Conservation (phyloP, 2,888 invertebrate species). For the Chrysolina oricalcia region DNA sequence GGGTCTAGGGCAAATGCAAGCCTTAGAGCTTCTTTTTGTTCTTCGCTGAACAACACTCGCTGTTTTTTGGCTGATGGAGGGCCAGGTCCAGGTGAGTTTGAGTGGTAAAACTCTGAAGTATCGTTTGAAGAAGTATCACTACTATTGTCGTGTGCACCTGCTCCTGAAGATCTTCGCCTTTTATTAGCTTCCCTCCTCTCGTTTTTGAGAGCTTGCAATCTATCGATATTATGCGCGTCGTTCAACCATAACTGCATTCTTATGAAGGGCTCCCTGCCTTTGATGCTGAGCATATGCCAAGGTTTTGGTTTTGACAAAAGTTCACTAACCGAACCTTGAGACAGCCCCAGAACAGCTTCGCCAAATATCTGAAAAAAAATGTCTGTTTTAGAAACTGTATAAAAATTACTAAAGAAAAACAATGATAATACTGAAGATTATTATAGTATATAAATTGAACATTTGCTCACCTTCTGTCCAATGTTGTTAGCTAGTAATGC, state of each 20-base stretch:
- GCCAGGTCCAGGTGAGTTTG: slow-evolving; percentile 87
- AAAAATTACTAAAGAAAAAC: neutral
- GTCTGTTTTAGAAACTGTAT: slow-evolving; percentile 6
- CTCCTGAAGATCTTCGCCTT: slow-evolving; percentile 87
- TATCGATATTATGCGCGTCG: slow-evolving; percentile 95
- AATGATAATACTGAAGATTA: neutral
- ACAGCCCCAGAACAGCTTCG: slow-evolving; percentile 95
- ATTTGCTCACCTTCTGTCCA: slow-evolving; percentile 86
- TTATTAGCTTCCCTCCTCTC: slow-evolving; percentile 94
- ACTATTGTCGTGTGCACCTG: slow-evolving; percentile 88
- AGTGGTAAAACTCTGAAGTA: slow-evolving; percentile 91
- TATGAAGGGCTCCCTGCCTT: slow-evolving; percentile 97
- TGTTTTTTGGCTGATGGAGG: slow-evolving; percentile 94
- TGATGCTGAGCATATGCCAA: slow-evolving; percentile 99
- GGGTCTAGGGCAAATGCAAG: slow-evolving; percentile 97
- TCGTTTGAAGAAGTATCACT: slow-evolving; percentile 92
- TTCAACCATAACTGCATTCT: slow-evolving; percentile 98
- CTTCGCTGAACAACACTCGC: slow-evolving; percentile 96
- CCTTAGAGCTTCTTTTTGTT: slow-evolving; percentile 96
- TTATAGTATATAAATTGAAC: neutral
- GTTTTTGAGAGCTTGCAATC: slow-evolving; percentile 91
- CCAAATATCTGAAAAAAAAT: slow-evolving; percentile 85
- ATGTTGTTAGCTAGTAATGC: slow-evolving; percentile 97
- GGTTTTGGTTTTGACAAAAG: slow-evolving; percentile 98
- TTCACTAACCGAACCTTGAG: slow-evolving; percentile 98